These are phyloP conservation scores for Amyelois transitella DNA, from an alignment of 1,140 invertebrate genomes.

Conservation along the genomic window DNA sequence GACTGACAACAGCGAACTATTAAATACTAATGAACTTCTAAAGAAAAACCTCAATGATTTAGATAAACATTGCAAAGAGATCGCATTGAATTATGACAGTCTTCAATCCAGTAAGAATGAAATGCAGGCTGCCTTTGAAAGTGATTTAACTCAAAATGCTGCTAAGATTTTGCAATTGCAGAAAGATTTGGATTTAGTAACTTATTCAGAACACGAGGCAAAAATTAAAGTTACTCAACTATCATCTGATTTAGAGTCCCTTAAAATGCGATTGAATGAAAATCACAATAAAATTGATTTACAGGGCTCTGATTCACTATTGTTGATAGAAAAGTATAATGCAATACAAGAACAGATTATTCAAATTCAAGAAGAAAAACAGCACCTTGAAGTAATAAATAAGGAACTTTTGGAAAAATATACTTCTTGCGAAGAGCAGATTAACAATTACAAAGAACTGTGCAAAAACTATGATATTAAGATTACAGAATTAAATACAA, in stretches of 20 bases:
- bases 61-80: conserved; percentile 25
- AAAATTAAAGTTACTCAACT: conserved; percentile 19
- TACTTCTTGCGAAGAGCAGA: neutral
- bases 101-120: conserved; percentile 20
- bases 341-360: conserved; percentile 52
- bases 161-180: conserved; percentile 18
- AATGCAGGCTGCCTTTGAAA: conserved; percentile 16
- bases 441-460: neutral
- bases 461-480: neutral
- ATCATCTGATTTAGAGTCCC: conserved; percentile 26
- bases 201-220: conserved; percentile 18
- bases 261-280: conserved; percentile 14
- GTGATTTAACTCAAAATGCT: conserved; percentile 19
- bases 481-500: neutral
- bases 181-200: conserved; percentile 21
- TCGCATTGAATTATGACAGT: conserved; percentile 14
- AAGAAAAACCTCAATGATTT: conserved; percentile 38
- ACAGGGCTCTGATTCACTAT: conserved; percentile 36
- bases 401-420: conserved; percentile 15
- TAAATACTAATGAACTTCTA: conserved; percentile 40
- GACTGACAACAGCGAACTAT: conserved; percentile 22
- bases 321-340: conserved; percentile 54
- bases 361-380: conserved; percentile 10
- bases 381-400: conserved; percentile 33
- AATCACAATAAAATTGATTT: conserved; percentile 12